phyloP scores from a whole-genome alignment of 2,888 invertebrate species.

The Epirrhoe tristata region DNA sequence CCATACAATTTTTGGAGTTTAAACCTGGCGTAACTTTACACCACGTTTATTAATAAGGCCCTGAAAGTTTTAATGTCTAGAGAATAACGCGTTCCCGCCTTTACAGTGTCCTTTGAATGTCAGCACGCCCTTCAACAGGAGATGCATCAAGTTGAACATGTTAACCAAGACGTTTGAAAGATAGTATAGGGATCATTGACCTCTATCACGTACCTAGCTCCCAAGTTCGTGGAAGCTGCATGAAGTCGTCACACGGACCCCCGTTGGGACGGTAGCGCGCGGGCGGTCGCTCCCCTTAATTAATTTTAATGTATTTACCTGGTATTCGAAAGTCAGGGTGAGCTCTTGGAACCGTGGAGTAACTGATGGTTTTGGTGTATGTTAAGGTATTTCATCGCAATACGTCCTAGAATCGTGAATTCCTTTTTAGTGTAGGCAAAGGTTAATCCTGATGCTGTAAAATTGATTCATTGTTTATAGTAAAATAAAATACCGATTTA shows the following conservation, averaged over 20 bases:
- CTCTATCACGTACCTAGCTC: slow-evolving; percentile 46
- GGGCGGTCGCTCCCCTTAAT: slow-evolving; percentile 82
- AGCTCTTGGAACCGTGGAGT: slow-evolving; percentile 25
- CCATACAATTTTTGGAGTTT: no score
- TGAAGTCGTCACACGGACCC: slow-evolving; percentile 78
- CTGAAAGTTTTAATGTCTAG: no score
- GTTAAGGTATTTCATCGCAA: background rate
- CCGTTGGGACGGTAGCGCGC: slow-evolving; percentile 80
- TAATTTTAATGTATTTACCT: slow-evolving; percentile 82
- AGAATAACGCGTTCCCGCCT: no score
- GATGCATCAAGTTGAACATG: no score
- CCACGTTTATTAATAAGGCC: no score
- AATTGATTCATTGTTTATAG: no score
- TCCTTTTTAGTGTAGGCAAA: no score
- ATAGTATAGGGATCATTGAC: slow-evolving; percentile 34
- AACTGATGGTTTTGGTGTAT: slow-evolving; percentile 8
- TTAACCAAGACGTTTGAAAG: background rate
- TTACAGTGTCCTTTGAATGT: no score
- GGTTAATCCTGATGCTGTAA: no score
- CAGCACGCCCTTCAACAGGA: no score
- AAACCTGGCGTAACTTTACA: no score
- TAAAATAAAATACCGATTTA: no score
- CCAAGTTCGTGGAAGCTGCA: slow-evolving; percentile 77
- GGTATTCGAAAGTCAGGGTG: slow-evolving; percentile 41
- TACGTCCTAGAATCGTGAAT: background rate